Base-by-base conservation (phyloP, 2,888 invertebrate species). In the Melanostoma mellinum region DNA sequence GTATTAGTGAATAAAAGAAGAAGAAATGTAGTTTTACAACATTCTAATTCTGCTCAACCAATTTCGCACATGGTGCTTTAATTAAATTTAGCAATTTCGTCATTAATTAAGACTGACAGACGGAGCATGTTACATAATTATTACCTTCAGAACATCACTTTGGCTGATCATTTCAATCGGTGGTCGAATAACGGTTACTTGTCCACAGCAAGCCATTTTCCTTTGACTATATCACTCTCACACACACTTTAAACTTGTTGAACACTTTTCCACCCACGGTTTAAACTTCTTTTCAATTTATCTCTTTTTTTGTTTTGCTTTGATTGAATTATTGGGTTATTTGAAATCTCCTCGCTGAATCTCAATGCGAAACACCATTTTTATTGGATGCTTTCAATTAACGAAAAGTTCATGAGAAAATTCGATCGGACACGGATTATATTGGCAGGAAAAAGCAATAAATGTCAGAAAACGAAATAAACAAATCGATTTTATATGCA, bases 91-190 rank as follows among this genome's bases (percentile, higher is more conserved):
- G 3, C 6, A 50, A 9, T 60, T 71, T 58, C 38, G 2, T 38
- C 8, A 0, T n/a, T 40, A 20, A 56, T 5, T 4, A 60, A 50
- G 32, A 58, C 56, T 8, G 9, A 4, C 3, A 36, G 58, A 71
- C n/a, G 8, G 8, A 61, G 9, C 4, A 30, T 5, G 2, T 35
- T n/a, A 55, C 20, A 9, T 52, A 72, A 79, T 94, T 20, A 20
- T 20, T 92, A 96, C 96, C 94, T 95, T 96, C 86, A 96, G 92
- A 85, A 94, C 91, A 88, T 96, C 96, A 84, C 97, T 96, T 89
- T 95, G 95, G 87, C 94, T 94, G 88, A 89, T 93, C 87, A 96
- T 92, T 90, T 94, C 95, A 89, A 97, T 95, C 85, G 97, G 97
- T 86, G 95, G 93, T 88, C 95, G 93, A 87, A 97, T 94, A 76